Evolutionary conservation across 1,140 invertebrate species (phyloP).

Genomic region (Drosophila nikananu): DNA sequence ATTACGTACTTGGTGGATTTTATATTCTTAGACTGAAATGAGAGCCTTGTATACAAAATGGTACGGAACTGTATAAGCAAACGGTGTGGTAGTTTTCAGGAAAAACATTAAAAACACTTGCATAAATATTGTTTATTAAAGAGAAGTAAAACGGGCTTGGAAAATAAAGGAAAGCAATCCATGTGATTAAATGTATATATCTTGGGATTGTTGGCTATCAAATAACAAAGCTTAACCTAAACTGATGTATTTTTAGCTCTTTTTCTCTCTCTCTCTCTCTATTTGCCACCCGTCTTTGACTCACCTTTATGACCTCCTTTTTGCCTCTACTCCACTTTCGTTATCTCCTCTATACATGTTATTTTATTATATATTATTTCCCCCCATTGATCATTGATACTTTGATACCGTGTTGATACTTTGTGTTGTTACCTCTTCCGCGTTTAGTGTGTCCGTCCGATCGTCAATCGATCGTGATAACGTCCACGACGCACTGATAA

Average conservation of each 20-base stretch:
- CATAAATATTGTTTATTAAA: not conserved
- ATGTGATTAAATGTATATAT: not conserved
- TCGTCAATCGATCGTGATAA: conserved; percentile 29
- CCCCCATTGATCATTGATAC: conserved; percentile 11
- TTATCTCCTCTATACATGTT: not conserved
- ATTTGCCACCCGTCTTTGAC: conserved; percentile 1
- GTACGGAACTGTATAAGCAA: no score
- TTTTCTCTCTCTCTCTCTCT: no score
- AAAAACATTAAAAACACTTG: not conserved
- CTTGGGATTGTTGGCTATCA: not conserved
- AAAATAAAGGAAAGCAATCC: not conserved
- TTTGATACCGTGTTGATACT: not conserved
- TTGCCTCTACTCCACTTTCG: not conserved
- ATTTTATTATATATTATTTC: not conserved
- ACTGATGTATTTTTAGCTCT: not conserved
- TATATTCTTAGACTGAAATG: not conserved
- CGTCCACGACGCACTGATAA: not conserved
- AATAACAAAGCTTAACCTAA: not conserved
- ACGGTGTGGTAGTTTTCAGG: not conserved
- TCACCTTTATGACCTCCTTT: conserved; percentile 11
- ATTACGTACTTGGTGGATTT: not conserved
- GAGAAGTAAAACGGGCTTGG: not conserved
- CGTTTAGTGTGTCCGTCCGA: conserved; percentile 1
- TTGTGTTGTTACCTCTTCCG: conserved; percentile 24
- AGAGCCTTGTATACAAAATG: not conserved